Evolutionary conservation across 2,113 vertebrate species (phyloP).

Genomic region (Tautogolabrus adspersus): DNA sequence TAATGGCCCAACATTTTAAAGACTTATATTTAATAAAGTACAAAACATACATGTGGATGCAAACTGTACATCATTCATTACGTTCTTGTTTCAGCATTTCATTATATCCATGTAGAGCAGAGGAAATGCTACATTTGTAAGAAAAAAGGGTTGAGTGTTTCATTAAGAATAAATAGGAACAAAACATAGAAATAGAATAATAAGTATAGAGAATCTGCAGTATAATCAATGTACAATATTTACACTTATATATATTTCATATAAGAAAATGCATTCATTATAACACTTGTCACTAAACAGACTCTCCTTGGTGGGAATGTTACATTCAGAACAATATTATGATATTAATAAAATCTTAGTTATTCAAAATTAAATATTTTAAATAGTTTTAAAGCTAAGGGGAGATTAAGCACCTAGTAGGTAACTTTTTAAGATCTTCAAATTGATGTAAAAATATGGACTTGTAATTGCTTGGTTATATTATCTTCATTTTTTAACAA

Average conservation of each 20-base stretch:
- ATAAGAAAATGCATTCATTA: slow-evolving; percentile 45
- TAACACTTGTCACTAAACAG: slow-evolving; percentile 59
- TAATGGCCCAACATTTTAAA: slow-evolving; percentile 47
- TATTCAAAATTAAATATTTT: background rate
- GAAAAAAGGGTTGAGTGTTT: slow-evolving; percentile 31
- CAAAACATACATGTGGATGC: slow-evolving; percentile 70
- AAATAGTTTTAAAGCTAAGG: slow-evolving; percentile 5
- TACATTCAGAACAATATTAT: slow-evolving; percentile 23
- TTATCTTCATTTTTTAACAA: background rate
- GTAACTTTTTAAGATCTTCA: background rate
- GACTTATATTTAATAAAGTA: slow-evolving; percentile 81
- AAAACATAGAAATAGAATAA: slow-evolving; percentile 48
- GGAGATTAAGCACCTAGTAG: background rate
- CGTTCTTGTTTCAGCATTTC: slow-evolving; percentile 44
- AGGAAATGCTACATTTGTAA: slow-evolving; percentile 64
- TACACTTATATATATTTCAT: slow-evolving; percentile 65
- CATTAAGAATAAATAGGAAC: slow-evolving; percentile 55
- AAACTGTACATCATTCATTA: slow-evolving; percentile 62
- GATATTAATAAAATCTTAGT: background rate
- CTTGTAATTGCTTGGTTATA: slow-evolving; percentile 16
- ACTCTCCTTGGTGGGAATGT: slow-evolving; percentile 13
- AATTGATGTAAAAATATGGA: background rate
- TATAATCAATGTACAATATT: slow-evolving; percentile 77
- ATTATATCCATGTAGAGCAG: slow-evolving; percentile 17
- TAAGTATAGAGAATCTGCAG: slow-evolving; percentile 66